Evolutionary conservation across 1,140 invertebrate genomes (phyloP), one percentile per base, ranked within the genome.

Genomic region (Bombus huntii): DNA sequence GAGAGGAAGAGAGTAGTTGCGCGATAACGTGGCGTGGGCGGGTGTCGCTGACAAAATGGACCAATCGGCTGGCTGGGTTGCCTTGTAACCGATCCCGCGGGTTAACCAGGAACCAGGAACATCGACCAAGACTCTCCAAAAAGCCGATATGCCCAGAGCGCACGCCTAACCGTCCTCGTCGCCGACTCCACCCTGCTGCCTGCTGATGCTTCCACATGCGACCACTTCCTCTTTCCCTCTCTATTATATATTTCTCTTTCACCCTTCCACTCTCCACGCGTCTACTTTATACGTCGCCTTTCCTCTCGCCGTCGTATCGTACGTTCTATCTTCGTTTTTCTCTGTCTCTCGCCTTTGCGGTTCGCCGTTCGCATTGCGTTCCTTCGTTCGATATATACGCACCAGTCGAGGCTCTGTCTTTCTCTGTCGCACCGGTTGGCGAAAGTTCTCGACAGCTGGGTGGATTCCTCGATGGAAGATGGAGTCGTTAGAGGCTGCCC

Each of bases 11-110:
- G 91, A 89, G 88, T 88, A 85, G 83, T 86, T 89, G 91, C 86
- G 87, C 91, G 91, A 93, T 93, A 92, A 92, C 92, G 88, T 81
- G 85, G 91, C 92, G 94, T 91, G 94, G 94, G 94, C 94, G 94
- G 93, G 93, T 94, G 92, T 95, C 94, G 91, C 91, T 95, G 93
- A 94, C 93, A 94, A 94, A 94, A 93, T 91, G 92, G 89, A 94
- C 94, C 94, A 95, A 95, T 94, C 90, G 87, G 68, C 76, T 87
- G 87, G 87, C 91, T 81, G 87, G 81, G 59, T 83, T 59, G 87
- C 79, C 90, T 83, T 93, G 94, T 94, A 95, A 95, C 93, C 92
- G 94, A 95, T 95, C 93, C 91, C 90, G 93, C 92, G 94, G 94
- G 94, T 94, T 94, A 93, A 93, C 92, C 93, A 93, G 89, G 87